Conservation (phyloP, 2,888 invertebrate species). For the Protula sp. region DNA sequence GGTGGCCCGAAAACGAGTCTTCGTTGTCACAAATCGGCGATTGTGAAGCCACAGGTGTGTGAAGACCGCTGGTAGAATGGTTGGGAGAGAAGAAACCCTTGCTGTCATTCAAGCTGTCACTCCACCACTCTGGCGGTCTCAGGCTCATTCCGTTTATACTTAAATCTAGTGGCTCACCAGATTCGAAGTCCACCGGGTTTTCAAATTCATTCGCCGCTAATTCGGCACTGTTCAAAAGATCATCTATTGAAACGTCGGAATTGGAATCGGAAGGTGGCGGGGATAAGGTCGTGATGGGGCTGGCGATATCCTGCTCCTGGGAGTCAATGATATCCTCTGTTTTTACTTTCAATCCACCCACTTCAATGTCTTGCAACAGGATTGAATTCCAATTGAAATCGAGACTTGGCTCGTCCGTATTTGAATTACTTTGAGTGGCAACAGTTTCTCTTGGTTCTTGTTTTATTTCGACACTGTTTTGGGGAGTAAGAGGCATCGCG, state of each 20-base stretch:
- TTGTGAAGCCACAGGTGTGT: conserved; percentile 9
- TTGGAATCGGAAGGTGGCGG: conserved; percentile 46
- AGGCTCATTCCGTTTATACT: conserved; percentile 49
- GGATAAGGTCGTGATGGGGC: conserved; percentile 33
- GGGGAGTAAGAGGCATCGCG: background rate
- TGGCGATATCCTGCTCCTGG: background rate
- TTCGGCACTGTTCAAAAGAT: conserved; percentile 36
- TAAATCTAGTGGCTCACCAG: conserved; percentile 41
- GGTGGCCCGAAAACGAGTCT: conserved; percentile 10
- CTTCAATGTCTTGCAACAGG: conserved; percentile 48
- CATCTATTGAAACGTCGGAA: conserved; percentile 45
- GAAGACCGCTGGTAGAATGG: conserved; percentile 7
- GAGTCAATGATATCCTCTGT: conserved; percentile 45
- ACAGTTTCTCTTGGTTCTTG: background rate
- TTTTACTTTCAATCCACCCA: conserved; percentile 44
- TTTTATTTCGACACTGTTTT: background rate
- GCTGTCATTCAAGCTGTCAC: conserved; percentile 22
- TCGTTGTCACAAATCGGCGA: background rate
- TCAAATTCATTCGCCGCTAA: conserved; percentile 21
- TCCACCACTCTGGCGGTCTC: conserved; percentile 51
- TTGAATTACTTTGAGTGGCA: background rate
- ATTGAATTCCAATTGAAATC: conserved; percentile 51
- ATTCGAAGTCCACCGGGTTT: conserved; percentile 28
- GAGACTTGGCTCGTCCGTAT: conserved; percentile 11
- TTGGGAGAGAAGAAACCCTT: background rate